Conservation (phyloP, 2,113 vertebrate species). For the Plectropomus leopardus region DNA sequence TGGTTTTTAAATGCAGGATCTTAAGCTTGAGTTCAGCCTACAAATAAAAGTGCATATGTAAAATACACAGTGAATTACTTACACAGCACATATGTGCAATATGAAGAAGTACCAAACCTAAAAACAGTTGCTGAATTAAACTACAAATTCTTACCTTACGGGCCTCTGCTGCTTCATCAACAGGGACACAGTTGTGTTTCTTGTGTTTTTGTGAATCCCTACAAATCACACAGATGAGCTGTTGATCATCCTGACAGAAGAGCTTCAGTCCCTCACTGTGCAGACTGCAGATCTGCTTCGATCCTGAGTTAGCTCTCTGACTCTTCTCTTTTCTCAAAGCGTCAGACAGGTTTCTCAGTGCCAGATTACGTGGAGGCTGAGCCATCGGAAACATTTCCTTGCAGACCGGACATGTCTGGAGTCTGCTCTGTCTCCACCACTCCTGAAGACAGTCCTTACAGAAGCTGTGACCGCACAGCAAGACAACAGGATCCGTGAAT, state of each 20-base stretch:
- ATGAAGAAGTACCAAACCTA: no score
- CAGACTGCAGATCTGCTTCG: constrained; percentile 26
- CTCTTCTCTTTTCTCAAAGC: constrained; percentile 5
- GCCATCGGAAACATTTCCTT: constrained; percentile 20
- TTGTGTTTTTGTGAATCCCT: constrained; percentile 31
- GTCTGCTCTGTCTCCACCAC: constrained; percentile 52
- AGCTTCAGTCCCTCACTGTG: constrained; percentile 50
- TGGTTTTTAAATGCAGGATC: constrained; percentile 25
- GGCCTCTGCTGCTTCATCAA: constrained; percentile 41
- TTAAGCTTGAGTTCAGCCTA: constrained; percentile 27
- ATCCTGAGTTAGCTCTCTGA: background rate
- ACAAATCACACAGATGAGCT: constrained; percentile 66
- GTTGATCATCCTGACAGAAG: constrained; percentile 60
- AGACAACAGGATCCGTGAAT: constrained; percentile 27
- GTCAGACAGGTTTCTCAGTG: constrained; percentile 61
- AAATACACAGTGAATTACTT: fast-evolving
- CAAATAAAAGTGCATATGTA: background rate
- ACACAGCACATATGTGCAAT: no score
- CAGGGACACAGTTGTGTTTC: constrained; percentile 40
- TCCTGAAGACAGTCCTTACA: constrained; percentile 50
- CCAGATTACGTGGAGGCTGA: constrained; percentile 46
- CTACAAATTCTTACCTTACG: constrained; percentile 34
- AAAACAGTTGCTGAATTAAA: no score
- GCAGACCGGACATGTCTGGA: constrained; percentile 46
- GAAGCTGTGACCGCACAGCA: constrained; percentile 73